These are phyloP conservation scores for Zaprionus nigranus DNA, from an alignment of 1,140 invertebrate species.

Conservation along the genomic window DNA sequence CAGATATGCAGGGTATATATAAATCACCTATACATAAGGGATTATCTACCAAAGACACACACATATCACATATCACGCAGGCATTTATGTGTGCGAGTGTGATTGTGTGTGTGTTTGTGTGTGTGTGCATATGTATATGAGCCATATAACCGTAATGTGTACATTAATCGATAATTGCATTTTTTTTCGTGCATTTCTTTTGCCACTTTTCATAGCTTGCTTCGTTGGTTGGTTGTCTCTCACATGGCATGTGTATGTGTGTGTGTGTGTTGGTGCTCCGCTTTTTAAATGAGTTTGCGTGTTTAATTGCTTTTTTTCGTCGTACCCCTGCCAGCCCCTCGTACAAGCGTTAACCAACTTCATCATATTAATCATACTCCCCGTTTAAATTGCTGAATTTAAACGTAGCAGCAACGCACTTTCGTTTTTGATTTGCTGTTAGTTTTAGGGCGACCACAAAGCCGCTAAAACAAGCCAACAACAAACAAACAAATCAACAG, in stretches of 20 bases:
- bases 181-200: conserved; percentile 78
- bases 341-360: conserved; percentile 39
- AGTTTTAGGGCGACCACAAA: conserved; percentile 68
- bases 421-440: conserved; percentile 71
- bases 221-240: conserved; percentile 54
- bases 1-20: conserved; percentile 5
- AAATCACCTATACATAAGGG: conserved; percentile 53
- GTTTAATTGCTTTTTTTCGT: conserved; percentile 59
- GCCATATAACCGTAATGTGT: conserved; percentile 71
- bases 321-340: neutral
- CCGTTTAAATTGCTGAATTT: conserved; percentile 43
- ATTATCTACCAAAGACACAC: conserved; percentile 52
- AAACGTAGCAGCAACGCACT: conserved; percentile 72
- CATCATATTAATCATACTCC: conserved; percentile 74
- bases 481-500: conserved; percentile 62
- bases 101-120: neutral
- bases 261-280: conserved; percentile 39
- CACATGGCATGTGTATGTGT: conserved; percentile 62
- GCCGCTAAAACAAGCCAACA: conserved; percentile 63
- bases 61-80: conserved; percentile 3
- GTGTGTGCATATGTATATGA: conserved; percentile 32
- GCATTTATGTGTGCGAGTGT: neutral
- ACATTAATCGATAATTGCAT: conserved; percentile 83
- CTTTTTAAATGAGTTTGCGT: conserved; percentile 40
- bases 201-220: conserved; percentile 78